These are phyloP conservation scores for Clarias macrocephalus DNA, from an alignment of 2,113 vertebrate species.

Conservation along the genomic window DNA sequence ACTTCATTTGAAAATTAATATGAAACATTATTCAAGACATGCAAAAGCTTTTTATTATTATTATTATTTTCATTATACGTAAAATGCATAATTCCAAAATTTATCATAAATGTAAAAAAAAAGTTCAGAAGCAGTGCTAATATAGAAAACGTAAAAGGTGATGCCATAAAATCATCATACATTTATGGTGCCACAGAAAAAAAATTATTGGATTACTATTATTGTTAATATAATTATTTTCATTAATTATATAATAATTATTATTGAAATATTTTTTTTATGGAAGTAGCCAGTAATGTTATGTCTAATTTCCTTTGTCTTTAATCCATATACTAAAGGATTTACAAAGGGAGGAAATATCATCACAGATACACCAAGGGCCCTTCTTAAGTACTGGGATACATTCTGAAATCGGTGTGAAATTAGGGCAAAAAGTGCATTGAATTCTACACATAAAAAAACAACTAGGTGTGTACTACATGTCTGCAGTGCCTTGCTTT, in stretches of 20 bases:
- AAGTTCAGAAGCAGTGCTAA: neutral
- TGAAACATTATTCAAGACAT: too few relatives aligned
- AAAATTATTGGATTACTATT: too few relatives aligned
- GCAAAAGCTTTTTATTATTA: too few relatives aligned
- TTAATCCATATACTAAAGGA: slow-evolving; percentile 67
- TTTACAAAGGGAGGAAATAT: slow-evolving; percentile 65
- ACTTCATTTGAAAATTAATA: too few relatives aligned
- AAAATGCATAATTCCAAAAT: too few relatives aligned
- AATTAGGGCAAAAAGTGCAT: slow-evolving; percentile 42
- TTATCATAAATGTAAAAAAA: neutral
- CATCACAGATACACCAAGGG: slow-evolving; percentile 58
- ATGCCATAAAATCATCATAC: neutral
- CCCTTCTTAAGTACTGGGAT: slow-evolving; percentile 52
- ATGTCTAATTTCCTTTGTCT: slow-evolving; percentile 58
- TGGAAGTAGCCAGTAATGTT: slow-evolving; percentile 41
- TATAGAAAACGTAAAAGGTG: neutral
- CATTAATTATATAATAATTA: neutral
- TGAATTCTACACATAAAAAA: slow-evolving; percentile 61
- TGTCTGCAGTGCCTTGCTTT: slow-evolving; percentile 65
- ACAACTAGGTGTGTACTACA: slow-evolving; percentile 64
- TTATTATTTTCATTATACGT: neutral
- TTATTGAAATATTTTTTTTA: slow-evolving; percentile 25
- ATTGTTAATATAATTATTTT: too few relatives aligned
- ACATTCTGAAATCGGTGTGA: slow-evolving; percentile 51
- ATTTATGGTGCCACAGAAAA: too few relatives aligned